These are phyloP conservation scores for Eristalis intricaria DNA, from an alignment of 2,888 invertebrate species.

Conservation along the genomic window DNA sequence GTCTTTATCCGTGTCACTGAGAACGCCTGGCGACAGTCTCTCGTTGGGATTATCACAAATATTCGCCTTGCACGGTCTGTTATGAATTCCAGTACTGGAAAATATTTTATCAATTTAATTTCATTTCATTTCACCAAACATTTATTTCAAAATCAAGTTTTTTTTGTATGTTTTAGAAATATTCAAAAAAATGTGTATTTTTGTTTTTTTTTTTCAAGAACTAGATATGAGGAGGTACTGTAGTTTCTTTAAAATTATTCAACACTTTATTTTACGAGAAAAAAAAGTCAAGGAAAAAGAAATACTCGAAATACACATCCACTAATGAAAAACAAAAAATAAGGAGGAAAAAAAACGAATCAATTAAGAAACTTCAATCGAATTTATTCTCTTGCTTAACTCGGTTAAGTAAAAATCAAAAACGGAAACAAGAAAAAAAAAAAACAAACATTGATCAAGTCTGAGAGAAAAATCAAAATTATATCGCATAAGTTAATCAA, in stretches of 20 bases:
- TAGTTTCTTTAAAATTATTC: not conserved
- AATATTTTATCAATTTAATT: not conserved
- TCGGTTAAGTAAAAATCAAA: not conserved
- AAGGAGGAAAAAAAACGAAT: not conserved
- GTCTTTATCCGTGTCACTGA: conserved; percentile 72
- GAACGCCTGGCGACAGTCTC: conserved; percentile 73
- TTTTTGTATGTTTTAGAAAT: not conserved
- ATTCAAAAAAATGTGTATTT: not conserved
- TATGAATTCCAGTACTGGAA: conserved; percentile 73
- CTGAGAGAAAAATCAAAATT: not conserved
- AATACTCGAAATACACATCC: not conserved
- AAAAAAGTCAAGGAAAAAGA: not conserved
- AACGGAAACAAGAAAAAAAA: conserved; percentile 4
- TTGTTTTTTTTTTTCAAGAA: not conserved
- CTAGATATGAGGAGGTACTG: not conserved
- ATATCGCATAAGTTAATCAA: conserved; percentile 26
- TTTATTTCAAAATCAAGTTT: not conserved
- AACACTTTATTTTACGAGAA: conserved; percentile 1
- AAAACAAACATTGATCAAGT: not conserved
- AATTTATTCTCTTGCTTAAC: not conserved
- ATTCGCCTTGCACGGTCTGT: conserved; percentile 73
- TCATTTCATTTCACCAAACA: not conserved
- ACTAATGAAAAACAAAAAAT: not conserved
- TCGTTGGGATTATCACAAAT: conserved; percentile 75
- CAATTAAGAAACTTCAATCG: not conserved